Base-by-base conservation (phyloP, 2,113 vertebrate species). In the Callionymus lyra region DNA sequence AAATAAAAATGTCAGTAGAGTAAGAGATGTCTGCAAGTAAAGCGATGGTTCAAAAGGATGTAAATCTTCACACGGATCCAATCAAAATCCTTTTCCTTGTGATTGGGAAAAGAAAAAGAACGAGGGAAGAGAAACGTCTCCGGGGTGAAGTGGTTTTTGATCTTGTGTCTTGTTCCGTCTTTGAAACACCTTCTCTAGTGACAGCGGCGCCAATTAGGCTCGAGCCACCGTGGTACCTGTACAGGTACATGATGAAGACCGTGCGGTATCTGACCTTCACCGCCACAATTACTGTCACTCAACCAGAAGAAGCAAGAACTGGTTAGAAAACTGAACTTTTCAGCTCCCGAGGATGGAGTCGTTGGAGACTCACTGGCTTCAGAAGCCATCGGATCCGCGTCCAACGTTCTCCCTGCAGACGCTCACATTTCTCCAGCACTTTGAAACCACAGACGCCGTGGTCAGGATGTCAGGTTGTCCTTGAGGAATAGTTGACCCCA, bases 161-260 rank as follows among this genome's bases (percentile, higher is more conserved):
- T 17, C 39, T 6, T 6, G 21, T 9, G 41, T 6, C 5, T 53
- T 50, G 45, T 39, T 2, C 37, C 38, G 44, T 41, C 47, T 66
- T 60, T 27, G 12, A 53, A 54, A 60, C 68, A 74, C 72, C 58
- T 70, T 59, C 1, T 1, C 53, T 56, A 41, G 62, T 55, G 72
- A 76, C 74, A 72, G 69, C 55, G 61, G 38, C 65, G 41, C 63
- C 72, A 77, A 79, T 79, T 78, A 79, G 57, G 45, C 44, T 10
- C 52, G 50, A 58, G 55, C 68, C 67, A 60, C 60, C 32, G 19
- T 14, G 14, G 59, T 66, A 54, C 70, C 80, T 77, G 78, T 72
- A 78, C 53, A 55, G 56, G 61, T 27, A 6, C 2, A 27, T 41
- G 51, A 61, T 67, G 53, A 21, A 16, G 44, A 34, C 58, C 34